Conservation (phyloP, 2,888 invertebrate species). For the Globia sparganii region DNA sequence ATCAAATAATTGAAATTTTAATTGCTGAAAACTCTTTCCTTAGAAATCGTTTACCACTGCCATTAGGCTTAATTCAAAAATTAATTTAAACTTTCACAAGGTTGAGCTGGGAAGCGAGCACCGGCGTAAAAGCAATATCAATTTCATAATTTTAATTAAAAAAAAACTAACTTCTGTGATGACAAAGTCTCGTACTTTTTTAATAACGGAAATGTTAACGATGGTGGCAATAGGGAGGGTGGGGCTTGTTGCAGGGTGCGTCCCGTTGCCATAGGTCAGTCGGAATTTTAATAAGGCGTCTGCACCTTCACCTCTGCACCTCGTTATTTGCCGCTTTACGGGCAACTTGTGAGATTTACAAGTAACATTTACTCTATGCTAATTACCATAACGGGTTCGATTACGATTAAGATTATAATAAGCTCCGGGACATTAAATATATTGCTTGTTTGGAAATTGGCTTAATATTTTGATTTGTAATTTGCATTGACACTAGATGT, state of each 20-base stretch:
- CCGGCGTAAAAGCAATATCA: conserved; percentile 89
- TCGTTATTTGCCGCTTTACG: conserved; percentile 61
- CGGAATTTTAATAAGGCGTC: conserved; percentile 74
- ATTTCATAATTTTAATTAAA: conserved; percentile 91
- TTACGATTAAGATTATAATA: conserved; percentile 28
- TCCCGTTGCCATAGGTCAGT: conserved; percentile 69
- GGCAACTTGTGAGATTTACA: conserved; percentile 58
- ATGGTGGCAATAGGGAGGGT: conserved; percentile 74
- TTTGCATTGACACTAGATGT: neutral
- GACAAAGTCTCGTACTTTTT: conserved; percentile 90
- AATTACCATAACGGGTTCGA: conserved; percentile 50
- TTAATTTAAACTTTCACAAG: conserved; percentile 91
- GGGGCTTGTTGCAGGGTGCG: conserved; percentile 64
- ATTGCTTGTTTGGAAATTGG: conserved; percentile 14
- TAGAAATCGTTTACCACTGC: conserved; percentile 88
- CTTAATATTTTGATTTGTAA: neutral
- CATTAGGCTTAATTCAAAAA: conserved; percentile 90
- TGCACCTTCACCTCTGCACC: conserved; percentile 64
- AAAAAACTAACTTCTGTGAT: conserved; percentile 89
- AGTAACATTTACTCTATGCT: conserved; percentile 38
- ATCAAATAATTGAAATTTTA: conserved; percentile 87
- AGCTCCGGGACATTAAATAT: conserved; percentile 6
- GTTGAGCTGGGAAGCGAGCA: conserved; percentile 85
- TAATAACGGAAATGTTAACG: conserved; percentile 90
- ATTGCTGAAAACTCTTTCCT: conserved; percentile 88